Evolutionary conservation across 2,888 invertebrate genomes (phyloP).

Genomic region (Erebia aethiops): DNA sequence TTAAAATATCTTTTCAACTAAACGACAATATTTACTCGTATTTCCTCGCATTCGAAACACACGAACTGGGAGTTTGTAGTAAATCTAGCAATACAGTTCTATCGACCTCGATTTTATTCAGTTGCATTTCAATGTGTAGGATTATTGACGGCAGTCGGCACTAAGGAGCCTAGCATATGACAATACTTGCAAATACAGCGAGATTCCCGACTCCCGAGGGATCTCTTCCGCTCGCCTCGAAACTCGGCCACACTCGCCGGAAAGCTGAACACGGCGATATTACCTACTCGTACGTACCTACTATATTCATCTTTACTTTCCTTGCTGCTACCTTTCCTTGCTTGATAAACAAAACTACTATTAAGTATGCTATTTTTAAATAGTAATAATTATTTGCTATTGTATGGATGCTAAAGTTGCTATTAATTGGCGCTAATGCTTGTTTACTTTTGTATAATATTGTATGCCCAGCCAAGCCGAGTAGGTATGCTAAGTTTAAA

Average conservation of each 20-base stretch:
- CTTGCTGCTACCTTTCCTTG: too few relatives aligned
- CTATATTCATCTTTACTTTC: neutral
- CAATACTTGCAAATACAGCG: conserved; percentile 48
- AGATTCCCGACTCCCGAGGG: conserved; percentile 53
- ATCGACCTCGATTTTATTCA: conserved; percentile 28
- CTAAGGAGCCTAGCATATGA: conserved; percentile 45
- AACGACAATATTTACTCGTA: neutral
- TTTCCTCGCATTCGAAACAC: neutral
- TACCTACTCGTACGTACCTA: conserved; percentile 16
- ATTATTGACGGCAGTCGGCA: conserved; percentile 48
- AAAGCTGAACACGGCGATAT: conserved; percentile 40
- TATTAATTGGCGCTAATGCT: too few relatives aligned
- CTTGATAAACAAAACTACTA: too few relatives aligned
- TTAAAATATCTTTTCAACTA: too few relatives aligned
- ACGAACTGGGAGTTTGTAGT: neutral
- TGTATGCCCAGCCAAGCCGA: too few relatives aligned
- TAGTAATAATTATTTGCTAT: too few relatives aligned
- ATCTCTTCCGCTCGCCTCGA: conserved; percentile 61
- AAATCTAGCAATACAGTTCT: conserved; percentile 2
- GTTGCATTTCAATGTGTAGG: conserved; percentile 27
- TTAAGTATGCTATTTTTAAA: too few relatives aligned
- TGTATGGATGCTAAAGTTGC: too few relatives aligned
- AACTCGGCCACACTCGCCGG: conserved; percentile 61
- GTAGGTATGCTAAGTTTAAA: too few relatives aligned
- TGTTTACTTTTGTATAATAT: too few relatives aligned